Base-by-base conservation (phyloP, 2,797 vertebrate species). In the Silurus lanzhouensis region DNA sequence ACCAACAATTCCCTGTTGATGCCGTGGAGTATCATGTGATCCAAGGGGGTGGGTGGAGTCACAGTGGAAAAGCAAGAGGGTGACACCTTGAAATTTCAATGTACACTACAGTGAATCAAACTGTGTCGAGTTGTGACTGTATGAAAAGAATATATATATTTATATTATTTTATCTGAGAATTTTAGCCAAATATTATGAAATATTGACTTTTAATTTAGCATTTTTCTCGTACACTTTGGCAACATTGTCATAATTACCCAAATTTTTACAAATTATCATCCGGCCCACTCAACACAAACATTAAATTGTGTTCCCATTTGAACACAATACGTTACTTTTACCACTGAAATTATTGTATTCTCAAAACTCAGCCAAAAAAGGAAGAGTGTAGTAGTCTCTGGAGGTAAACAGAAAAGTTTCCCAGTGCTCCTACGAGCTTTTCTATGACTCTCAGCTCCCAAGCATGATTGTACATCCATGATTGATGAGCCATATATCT, bases 401-500 rank as follows among this genome's bases (percentile, higher is more conserved):
- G 25, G 5, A 81, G 58, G 25, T 67, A 55, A 67, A 81, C 79
- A 67, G 78, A 55, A 67, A 81, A 52, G n/a, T 67, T 67, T 52
- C 46, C 63, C 79, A 67, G n/a, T 55, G 46, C 46, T 55, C 60
- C 46, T 31, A 81, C 67, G 38, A 83, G 68, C 27, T 25, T 13
- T n/a, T 71, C 55, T 60, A 9, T 61, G 81, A 61, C 68, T 58
- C 25, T 72, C 81, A 46, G 55, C 52, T 71, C 55, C 60, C n/a
- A 81, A 66, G 25, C 44, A 81, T 81, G 61, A 81, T 52, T 58
- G 55, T 71, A 72, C 55, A 83, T 48, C 57, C 58, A 71, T 83
- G 81, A 83, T 68, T 84, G 82, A 87, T 79, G 84, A 87, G 81
- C 77, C 71, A 60, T 71, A 79, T 86, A 80, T 82, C 38, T 82